phyloP scores from a whole-genome alignment of 2,888 invertebrate genomes.

The Campoplex nolae region DNA sequence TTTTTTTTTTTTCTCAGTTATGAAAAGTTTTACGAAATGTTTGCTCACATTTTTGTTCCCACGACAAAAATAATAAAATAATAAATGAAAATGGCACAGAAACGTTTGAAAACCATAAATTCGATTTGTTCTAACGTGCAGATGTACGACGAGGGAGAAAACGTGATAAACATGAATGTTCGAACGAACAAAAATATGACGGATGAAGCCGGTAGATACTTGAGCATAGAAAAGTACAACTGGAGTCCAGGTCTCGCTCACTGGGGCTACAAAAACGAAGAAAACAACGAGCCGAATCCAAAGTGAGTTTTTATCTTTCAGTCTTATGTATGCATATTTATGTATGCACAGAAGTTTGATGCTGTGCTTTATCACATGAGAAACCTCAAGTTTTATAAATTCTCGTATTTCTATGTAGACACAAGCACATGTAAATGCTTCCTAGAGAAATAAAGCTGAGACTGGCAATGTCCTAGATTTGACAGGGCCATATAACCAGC shows the following conservation, averaged over 20 bases:
- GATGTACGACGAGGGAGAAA: constrained; percentile 88
- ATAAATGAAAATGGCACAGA: neutral
- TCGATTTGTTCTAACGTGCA: constrained; percentile 76
- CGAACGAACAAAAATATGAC: constrained; percentile 77
- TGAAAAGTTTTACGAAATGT: too few relatives aligned
- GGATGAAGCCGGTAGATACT: constrained; percentile 79
- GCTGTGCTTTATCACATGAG: constrained; percentile 4
- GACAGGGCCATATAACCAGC: too few relatives aligned
- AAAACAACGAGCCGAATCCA: constrained; percentile 76
- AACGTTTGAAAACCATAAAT: neutral
- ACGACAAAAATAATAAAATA: neutral
- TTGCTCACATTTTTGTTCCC: too few relatives aligned
- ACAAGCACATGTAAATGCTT: too few relatives aligned
- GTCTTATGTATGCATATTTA: neutral
- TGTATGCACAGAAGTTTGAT: neutral
- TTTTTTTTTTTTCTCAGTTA: too few relatives aligned
- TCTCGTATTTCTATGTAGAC: too few relatives aligned
- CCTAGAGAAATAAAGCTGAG: too few relatives aligned
- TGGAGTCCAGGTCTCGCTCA: constrained; percentile 88
- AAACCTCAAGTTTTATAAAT: neutral
- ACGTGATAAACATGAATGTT: constrained; percentile 86
- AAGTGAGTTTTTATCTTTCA: constrained; percentile 73
- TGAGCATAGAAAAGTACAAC: constrained; percentile 84
- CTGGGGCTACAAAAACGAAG: constrained; percentile 87
- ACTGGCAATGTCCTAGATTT: too few relatives aligned